Percentiles rank a stretch among this genome's conserved stretches.
Conservation (phyloP, 2,797 vertebrate genomes). For the Microctenopoma lineatum region DNA sequence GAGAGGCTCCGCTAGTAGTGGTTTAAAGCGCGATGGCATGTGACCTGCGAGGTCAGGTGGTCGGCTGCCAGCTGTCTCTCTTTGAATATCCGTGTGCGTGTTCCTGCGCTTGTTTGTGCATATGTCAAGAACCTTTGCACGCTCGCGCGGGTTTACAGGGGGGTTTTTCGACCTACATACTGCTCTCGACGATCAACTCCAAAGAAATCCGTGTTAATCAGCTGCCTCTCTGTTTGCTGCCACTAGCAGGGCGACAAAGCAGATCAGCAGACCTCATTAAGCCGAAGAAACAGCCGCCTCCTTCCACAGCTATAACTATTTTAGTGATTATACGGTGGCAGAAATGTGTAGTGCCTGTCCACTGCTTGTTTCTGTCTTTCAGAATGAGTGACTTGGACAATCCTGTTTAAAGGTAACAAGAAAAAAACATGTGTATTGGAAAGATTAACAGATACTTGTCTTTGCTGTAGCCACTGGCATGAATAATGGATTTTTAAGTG, state of each 20-base stretch:
- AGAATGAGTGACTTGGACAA: not conserved
- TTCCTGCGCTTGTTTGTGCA: constrained; percentile 2
- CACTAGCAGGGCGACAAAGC: constrained; percentile 64
- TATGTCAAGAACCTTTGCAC: constrained; percentile 31
- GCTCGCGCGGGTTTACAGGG: constrained; percentile 14
- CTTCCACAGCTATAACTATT: constrained; percentile 5
- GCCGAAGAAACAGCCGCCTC: constrained; percentile 50
- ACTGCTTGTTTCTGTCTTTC: not conserved
- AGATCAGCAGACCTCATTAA: constrained; percentile 76
- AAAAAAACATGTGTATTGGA: not conserved
- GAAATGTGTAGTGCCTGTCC: not conserved
- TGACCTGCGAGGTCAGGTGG: constrained; percentile 66
- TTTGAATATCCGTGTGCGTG: constrained; percentile 37
- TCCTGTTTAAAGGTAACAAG: not conserved
- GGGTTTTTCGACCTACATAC: constrained; percentile 73
- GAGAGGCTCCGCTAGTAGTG: constrained; percentile 6
- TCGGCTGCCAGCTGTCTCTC: constrained; percentile 72
- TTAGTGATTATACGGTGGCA: constrained; percentile 10
- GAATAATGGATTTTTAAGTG: not conserved
- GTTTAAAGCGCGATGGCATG: constrained; percentile 59
- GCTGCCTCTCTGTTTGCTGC: constrained; percentile 55
- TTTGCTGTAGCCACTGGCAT: not conserved
- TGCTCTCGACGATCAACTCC: constrained; percentile 66
- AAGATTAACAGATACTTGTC: not conserved
- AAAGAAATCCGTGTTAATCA: constrained; percentile 75